Percentiles rank a stretch among this genome's conserved stretches.
These are phyloP conservation scores for Threskiornis aethiopicus DNA, from an alignment of 2,797 vertebrate genomes.

Conservation along the genomic window DNA sequence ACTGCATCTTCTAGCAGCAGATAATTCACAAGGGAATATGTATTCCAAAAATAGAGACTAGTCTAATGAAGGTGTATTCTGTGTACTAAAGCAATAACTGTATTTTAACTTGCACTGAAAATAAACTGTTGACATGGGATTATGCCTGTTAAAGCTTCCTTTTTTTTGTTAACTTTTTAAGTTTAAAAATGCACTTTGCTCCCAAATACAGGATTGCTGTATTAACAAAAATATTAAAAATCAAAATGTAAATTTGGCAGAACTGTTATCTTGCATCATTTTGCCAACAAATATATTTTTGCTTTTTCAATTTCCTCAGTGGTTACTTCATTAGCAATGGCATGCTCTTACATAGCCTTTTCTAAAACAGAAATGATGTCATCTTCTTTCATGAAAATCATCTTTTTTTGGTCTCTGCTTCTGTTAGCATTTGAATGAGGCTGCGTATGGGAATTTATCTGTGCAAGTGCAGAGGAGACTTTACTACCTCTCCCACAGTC, in stretches of 20 bases:
- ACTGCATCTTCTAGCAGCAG: background rate
- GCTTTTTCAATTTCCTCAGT: background rate
- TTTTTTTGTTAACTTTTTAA: background rate
- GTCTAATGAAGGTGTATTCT: slow-evolving; percentile 33
- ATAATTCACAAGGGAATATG: background rate
- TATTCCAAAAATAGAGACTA: background rate
- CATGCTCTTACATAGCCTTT: background rate
- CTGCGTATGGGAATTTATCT: background rate
- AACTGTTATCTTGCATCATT: background rate
- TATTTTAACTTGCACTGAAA: slow-evolving; percentile 63
- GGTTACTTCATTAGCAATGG: background rate
- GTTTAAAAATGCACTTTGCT: background rate
- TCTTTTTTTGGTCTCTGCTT: background rate
- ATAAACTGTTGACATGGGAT: slow-evolving; percentile 63
- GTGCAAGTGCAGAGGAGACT: background rate
- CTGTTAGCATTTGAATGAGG: background rate
- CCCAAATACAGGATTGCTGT: background rate
- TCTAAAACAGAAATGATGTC: background rate
- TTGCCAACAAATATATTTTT: background rate
- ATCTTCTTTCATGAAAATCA: background rate
- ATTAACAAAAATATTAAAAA: background rate
- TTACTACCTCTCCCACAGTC: background rate
- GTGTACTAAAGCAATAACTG: slow-evolving; percentile 28
- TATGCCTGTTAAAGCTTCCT: slow-evolving; percentile 52
- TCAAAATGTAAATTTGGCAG: background rate